Conservation (phyloP, 2,888 invertebrate genomes). For the Chrysolina haemoptera region DNA sequence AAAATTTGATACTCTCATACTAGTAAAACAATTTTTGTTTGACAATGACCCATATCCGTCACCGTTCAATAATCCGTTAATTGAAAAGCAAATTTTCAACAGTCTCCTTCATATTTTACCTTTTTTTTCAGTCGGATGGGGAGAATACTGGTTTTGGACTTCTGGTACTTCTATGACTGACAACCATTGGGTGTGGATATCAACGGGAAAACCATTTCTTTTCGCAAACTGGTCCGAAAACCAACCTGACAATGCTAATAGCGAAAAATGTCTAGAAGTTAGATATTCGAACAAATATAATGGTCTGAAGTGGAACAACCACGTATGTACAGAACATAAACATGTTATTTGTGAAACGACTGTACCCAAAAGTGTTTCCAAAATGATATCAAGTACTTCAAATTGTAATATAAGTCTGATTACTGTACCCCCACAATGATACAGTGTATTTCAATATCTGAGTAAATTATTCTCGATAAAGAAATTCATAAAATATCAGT, state of each 20-base stretch:
- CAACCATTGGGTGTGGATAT: constrained; percentile 37
- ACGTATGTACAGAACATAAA: constrained; percentile 14
- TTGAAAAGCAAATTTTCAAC: no score
- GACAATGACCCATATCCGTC: no score
- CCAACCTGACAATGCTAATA: constrained; percentile 33
- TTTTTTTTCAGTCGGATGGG: constrained; percentile 5
- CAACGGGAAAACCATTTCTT: constrained; percentile 34
- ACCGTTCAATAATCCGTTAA: no score
- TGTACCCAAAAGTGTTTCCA: constrained; percentile 23
- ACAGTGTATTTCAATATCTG: no score
- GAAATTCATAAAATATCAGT: no score
- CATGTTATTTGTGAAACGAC: constrained; percentile 36
- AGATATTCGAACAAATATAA: not conserved
- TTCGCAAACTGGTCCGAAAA: constrained; percentile 34
- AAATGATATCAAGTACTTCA: not conserved
- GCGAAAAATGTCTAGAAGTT: constrained; percentile 33
- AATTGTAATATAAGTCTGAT: not conserved
- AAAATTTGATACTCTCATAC: no score
- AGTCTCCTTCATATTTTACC: not conserved
- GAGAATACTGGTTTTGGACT: constrained; percentile 34
- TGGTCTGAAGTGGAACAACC: constrained; percentile 34
- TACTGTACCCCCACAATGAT: not conserved
- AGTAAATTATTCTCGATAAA: no score
- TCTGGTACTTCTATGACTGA: constrained; percentile 35
- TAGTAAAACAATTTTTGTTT: no score